Percentiles rank a stretch among this genome's conserved stretches.
phyloP scores from a whole-genome alignment of 2,888 invertebrate species.

The Cerceris rybyensis region DNA sequence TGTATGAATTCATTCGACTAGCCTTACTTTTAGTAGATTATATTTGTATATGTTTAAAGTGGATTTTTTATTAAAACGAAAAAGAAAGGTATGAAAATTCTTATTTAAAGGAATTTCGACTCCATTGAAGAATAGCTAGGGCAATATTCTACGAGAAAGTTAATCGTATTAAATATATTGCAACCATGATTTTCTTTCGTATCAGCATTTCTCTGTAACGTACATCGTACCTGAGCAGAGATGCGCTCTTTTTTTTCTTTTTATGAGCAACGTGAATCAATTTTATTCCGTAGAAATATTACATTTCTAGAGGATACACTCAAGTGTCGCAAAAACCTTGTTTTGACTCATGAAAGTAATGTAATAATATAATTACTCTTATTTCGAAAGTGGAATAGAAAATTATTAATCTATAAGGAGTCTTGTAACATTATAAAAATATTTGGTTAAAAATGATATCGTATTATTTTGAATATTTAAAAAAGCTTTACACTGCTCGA shows the following conservation, averaged over 20 bases:
- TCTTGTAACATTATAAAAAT: constrained; percentile 30
- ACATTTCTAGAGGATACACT: constrained; percentile 38
- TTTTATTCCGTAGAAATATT: constrained; percentile 36
- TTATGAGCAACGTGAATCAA: constrained; percentile 12
- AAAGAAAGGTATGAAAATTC: too few relatives aligned
- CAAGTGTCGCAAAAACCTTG: constrained; percentile 12
- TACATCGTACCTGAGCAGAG: constrained; percentile 19
- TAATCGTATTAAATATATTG: constrained; percentile 27
- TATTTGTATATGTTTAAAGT: constrained; percentile 27
- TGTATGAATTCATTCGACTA: constrained; percentile 35
- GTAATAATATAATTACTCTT: constrained; percentile 38
- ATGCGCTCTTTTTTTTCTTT: constrained; percentile 14
- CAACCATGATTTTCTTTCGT: constrained; percentile 24
- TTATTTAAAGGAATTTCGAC: constrained; percentile 1
- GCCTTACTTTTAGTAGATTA: constrained; percentile 38
- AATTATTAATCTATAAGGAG: constrained; percentile 16
- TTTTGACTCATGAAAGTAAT: constrained; percentile 56
- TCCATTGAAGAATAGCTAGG: constrained; percentile 32
- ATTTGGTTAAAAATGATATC: constrained; percentile 10
- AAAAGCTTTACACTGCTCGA: constrained; percentile 21
- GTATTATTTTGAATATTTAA: constrained; percentile 28
- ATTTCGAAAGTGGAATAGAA: constrained; percentile 17
- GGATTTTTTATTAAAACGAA: constrained; percentile 23
- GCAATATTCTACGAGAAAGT: constrained; percentile 7
- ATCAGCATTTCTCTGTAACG: constrained; percentile 24